Evolutionary conservation across 2,888 invertebrate species (phyloP), one percentile per base, ranked within the genome.

Genomic region (Oscheius sp.): DNA sequence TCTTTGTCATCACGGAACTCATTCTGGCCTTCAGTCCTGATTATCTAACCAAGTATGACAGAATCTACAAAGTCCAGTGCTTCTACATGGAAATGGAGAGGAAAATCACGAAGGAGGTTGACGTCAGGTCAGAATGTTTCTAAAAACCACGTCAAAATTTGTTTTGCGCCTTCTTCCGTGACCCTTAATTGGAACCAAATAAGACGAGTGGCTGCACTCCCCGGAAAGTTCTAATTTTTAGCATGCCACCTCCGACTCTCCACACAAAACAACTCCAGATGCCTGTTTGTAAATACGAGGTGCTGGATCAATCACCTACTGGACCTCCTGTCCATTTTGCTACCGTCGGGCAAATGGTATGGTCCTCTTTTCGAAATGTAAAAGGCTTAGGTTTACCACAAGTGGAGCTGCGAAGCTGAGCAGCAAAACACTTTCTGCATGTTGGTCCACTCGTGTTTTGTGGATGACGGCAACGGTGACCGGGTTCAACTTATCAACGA

Each of bases 61-160:
- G 84, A 60, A 81, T 88, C 57, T 88, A 84, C 74, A 80, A 83
- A 50, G 81, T 88, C 9, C 85, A 87, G 73, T 88, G 88, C 79
- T 88, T 85, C 76, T 88, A 88, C 75, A 88, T 88, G 88, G 87
- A 88, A 76, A 86, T 86, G 85, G 81, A 85, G 76, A 75, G 85
- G 21, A 72, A 79, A 42, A 76, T 86, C 70, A 81, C 83, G 32
- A 85, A 85, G 53, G 84, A 86, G 75, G 83, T 88, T 59, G 78
- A 81, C 51, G 84, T 88, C 73, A 86, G 80, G 88, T 88, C 21
- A 21, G 21, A 53, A 68, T 79, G n/a, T 75, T 58, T 51, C 42
- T 58, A 29, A 32, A 57, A 68, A 55, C 60, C 42, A 42, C 42
- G 42, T 42, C 21, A 29, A 65, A 7, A 48, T 65, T 21, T 37